A percentile compares a stretch with the other conserved stretches of the same genome.
Conservation (phyloP, 64 coral and sea anemone species). For the Hydrozoanthus tunicans region DNA sequence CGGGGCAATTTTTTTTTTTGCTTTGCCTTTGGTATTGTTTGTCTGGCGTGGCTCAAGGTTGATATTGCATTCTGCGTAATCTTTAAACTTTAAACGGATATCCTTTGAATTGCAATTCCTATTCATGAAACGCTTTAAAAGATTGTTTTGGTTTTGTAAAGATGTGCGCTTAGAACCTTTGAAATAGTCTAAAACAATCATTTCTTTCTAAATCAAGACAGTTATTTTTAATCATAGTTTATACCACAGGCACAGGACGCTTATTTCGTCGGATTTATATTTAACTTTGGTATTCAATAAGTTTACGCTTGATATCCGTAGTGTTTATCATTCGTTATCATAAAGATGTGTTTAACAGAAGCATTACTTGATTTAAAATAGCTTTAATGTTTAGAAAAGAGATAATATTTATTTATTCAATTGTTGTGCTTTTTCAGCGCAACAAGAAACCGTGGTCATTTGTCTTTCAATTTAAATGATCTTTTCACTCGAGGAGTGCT, state of each 20-base stretch:
- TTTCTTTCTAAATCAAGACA: background rate
- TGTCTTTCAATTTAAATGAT: conserved; percentile 34
- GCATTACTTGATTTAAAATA: conserved; percentile 3
- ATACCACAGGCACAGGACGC: background rate
- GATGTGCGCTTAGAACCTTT: background rate
- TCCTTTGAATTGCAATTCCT: conserved; percentile 22
- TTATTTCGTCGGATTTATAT: background rate
- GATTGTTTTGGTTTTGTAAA: background rate
- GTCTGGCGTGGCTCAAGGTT: background rate
- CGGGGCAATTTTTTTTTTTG: background rate
- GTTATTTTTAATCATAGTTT: conserved; percentile 14
- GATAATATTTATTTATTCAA: conserved; percentile 39
- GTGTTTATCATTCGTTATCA: background rate
- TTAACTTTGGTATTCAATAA: conserved; percentile 13
- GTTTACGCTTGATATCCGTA: background rate
- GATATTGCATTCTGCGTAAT: background rate
- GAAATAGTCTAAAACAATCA: background rate
- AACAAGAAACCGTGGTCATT: conserved; percentile 4
- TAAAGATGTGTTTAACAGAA: conserved; percentile 31
- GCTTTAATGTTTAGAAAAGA: conserved; percentile 32
- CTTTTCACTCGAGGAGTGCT: background rate
- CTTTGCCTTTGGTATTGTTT: background rate
- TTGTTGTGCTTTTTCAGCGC: conserved; percentile 6
- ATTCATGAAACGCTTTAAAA: conserved; percentile 3
- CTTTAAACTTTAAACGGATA: conserved; percentile 20